Percentiles rank a stretch among this genome's conserved stretches.
phyloP scores from a whole-genome alignment of 2,113 vertebrate species.

The Ptychochromis oligacanthus region DNA sequence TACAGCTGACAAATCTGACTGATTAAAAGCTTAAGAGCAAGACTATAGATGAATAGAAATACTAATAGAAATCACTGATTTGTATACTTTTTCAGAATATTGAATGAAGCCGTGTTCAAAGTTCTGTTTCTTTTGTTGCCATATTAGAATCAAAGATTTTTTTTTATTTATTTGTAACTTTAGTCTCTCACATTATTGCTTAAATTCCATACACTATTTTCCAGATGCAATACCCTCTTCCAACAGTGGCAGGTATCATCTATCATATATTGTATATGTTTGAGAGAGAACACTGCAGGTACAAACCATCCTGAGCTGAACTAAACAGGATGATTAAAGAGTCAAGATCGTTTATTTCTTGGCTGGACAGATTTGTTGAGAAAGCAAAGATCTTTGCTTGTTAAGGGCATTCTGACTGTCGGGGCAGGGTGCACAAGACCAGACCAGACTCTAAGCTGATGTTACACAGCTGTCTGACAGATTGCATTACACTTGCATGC shows the following conservation, averaged over 20 bases:
- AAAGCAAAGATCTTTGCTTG: conserved; percentile 20
- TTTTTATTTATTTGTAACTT: neutral
- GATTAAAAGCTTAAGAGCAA: neutral
- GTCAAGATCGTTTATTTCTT: conserved; percentile 56
- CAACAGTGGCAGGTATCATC: conserved; percentile 45
- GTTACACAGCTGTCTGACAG: conserved; percentile 58
- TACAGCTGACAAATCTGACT: neutral
- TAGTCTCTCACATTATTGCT: neutral
- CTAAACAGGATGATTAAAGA: neutral
- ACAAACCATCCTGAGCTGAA: conserved; percentile 6
- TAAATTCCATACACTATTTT: neutral
- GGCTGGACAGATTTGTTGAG: conserved; percentile 37
- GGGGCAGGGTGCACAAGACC: neutral
- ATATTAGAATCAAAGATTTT: neutral
- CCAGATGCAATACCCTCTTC: neutral
- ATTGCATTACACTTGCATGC: conserved; percentile 31
- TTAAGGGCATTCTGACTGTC: conserved; percentile 40
- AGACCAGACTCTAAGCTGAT: conserved; percentile 33
- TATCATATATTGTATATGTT: conserved; percentile 36
- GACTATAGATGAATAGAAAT: neutral
- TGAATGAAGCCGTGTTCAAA: neutral
- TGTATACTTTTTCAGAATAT: neutral
- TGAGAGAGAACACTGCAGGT: conserved; percentile 32
- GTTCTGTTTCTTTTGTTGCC: neutral
- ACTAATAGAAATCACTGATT: neutral